Percentiles rank a stretch among this genome's conserved stretches.
These are phyloP conservation scores for Sepiola atlantica DNA, from an alignment of 2,888 invertebrate genomes.

Conservation along the genomic window DNA sequence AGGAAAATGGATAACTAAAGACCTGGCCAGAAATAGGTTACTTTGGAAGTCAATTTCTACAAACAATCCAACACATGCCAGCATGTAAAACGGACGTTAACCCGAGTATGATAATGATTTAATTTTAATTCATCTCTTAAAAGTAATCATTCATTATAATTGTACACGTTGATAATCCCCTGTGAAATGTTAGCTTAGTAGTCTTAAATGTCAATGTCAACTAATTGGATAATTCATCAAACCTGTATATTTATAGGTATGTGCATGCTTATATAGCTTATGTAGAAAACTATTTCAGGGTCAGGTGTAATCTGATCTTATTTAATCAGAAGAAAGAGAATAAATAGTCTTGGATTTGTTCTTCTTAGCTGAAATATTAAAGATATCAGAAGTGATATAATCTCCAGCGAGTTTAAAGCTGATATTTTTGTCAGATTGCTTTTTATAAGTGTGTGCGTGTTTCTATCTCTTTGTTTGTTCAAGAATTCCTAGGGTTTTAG, in stretches of 20 bases:
- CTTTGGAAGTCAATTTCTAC: no score
- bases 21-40: no score
- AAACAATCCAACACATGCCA: no score
- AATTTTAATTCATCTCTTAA: neutral
- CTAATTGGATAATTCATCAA: neutral
- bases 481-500: neutral
- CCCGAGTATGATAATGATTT: no score
- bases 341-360: neutral
- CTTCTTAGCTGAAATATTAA: neutral
- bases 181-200: neutral
- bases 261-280: neutral
- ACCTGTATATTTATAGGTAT: neutral
- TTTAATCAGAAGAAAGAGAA: neutral
- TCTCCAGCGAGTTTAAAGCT: neutral
- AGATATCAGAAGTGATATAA: neutral
- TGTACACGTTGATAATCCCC: neutral
- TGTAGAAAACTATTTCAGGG: neutral
- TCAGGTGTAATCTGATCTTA: neutral
- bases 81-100: no score
- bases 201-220: neutral
- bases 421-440: neutral
- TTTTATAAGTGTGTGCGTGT: neutral
- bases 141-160: neutral
- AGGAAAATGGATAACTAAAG: no score
- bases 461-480: neutral